phyloP scores from a whole-genome alignment of 2,113 vertebrate genomes.

The Larimichthys polyactis region DNA sequence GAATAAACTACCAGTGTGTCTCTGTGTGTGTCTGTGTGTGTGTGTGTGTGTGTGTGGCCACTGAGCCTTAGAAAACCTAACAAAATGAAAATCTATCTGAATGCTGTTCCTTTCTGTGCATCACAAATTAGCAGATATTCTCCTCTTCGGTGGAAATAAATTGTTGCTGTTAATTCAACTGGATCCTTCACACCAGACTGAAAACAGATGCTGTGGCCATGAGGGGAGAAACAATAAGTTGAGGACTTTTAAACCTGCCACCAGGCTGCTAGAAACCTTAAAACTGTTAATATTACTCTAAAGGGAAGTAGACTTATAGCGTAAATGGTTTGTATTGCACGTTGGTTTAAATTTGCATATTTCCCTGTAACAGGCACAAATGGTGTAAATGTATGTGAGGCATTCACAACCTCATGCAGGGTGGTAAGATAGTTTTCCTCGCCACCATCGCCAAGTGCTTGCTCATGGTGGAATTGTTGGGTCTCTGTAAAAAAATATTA shows the following conservation, averaged over 20 bases:
- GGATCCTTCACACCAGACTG: conserved; percentile 13
- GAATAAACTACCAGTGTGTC: conserved; percentile 3
- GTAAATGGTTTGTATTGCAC: neutral
- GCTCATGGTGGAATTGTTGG: no score
- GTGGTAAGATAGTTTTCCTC: no score
- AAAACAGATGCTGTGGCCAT: conserved; percentile 6
- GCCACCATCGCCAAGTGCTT: no score
- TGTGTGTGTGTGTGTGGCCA: neutral
- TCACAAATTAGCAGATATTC: conserved; percentile 33
- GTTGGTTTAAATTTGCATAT: neutral
- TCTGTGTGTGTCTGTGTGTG: neutral
- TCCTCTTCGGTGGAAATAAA: conserved; percentile 19
- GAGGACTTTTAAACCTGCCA: conserved; percentile 1
- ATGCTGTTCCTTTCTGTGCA: conserved; percentile 8
- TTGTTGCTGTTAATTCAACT: conserved; percentile 11
- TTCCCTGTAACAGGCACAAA: neutral
- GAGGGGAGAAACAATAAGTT: neutral
- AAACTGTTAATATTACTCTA: conserved; percentile 9
- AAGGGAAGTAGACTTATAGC: neutral
- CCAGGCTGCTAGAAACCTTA: neutral
- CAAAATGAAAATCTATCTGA: conserved; percentile 21
- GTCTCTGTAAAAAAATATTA: no score
- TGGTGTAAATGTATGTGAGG: neutral
- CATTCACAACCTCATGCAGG: neutral
- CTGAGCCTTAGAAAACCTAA: conserved; percentile 3